Base-by-base conservation (phyloP, 2,113 vertebrate genomes). In the Craseonycteris thonglongyai region DNA sequence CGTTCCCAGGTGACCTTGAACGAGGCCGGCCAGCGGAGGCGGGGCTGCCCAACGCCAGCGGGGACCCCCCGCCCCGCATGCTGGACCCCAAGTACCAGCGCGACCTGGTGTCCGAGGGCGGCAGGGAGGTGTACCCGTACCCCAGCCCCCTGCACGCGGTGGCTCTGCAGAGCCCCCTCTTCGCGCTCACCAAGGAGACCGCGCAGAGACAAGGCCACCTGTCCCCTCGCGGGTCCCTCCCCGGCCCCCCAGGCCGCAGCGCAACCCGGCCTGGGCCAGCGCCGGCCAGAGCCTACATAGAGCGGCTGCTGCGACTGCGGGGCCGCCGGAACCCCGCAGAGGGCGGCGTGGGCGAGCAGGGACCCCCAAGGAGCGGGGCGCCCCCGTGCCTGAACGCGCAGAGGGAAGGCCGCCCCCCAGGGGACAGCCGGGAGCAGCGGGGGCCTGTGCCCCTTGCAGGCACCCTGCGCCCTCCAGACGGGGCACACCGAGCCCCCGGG, bases 111-210 rank as follows among this genome's bases (percentile, higher is more conserved):
- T 99, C 98, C 49, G 98, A 97, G 95, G 98, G 96, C 0, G 99
- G 99, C 71, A 97, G 97, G 15, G 99, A 99, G 87, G 98, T 99
- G 65, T 99, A 99, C 94, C 98, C 97, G 2, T 99, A 99, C 97
- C 99, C 99, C 40, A 99, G 99, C 88, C 99, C 99, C 1, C 98
- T 99, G 88, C 99, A 99, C 12, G 99, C 99, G 0, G 99, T 99
- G 76, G 99, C 99, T 94, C 97, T 99, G 58, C 99, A 99, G 96
- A 99, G 99, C 95, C 99, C 99, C 0, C 98, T 99, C 71, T 99
- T 99, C 58, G 98, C 98, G 47, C 92, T 98, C n/a, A 95, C 97
- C 49, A 96, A 85, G 13, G 97, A 98, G 74, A 81, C 95, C 6
- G 83, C 90, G 13, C 92, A 83, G 66, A 14, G 79, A 5, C 91